Evolutionary conservation across 2,113 vertebrate species (phyloP).

Genomic region (Macaca fascicularis): DNA sequence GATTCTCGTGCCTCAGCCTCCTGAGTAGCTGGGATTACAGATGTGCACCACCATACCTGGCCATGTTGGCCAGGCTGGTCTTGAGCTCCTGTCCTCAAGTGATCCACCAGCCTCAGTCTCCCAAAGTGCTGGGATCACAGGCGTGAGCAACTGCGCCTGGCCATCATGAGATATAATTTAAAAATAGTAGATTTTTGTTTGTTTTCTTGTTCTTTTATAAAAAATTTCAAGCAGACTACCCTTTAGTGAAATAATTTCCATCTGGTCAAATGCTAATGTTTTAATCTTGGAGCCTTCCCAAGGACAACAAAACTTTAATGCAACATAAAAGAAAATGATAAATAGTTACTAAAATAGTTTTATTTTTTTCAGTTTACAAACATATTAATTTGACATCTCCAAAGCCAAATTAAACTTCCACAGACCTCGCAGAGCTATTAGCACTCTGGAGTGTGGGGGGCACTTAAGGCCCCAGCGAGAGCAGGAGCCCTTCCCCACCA

Average conservation of each 20-base stretch:
- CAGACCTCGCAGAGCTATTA: conserved; percentile 36
- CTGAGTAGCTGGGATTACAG: no score
- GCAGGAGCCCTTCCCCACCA: background rate
- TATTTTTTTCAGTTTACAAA: conserved; percentile 50
- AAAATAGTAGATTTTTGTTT: conserved; percentile 44
- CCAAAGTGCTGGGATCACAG: no score
- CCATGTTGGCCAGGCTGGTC: no score
- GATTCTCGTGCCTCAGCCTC: no score
- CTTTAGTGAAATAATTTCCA: conserved; percentile 47
- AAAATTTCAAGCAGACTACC: conserved; percentile 15
- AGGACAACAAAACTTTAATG: conserved; percentile 88
- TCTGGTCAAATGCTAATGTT: conserved; percentile 87
- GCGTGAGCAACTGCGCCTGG: no score
- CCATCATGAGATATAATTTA: background rate
- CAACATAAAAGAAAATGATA: conserved; percentile 84
- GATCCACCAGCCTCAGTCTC: no score
- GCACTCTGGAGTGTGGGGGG: background rate
- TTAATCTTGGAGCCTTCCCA: conserved; percentile 83
- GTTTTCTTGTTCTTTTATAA: background rate
- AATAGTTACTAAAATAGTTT: conserved; percentile 66
- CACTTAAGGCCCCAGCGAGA: background rate
- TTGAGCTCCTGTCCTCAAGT: no score
- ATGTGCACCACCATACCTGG: no score
- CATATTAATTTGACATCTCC: conserved; percentile 49
- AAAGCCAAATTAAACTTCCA: conserved; percentile 70